Percentiles rank a stretch among this genome's conserved stretches.
phyloP scores from a whole-genome alignment of 2,888 invertebrate species.

The Melipona bicolor region DNA sequence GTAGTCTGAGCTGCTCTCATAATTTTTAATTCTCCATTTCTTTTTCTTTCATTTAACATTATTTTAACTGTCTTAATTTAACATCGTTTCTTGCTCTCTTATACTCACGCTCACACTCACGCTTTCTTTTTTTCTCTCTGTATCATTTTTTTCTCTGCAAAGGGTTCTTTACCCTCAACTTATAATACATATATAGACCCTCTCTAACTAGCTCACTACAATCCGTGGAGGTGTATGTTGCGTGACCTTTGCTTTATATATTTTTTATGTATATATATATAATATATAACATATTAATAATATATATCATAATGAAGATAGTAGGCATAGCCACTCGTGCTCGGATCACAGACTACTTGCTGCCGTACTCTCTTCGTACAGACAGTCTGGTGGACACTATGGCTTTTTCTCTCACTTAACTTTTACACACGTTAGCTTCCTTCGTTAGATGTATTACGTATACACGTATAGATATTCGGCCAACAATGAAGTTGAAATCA shows the following conservation, averaged over 20 bases:
- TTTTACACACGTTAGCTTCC: constrained; percentile 58
- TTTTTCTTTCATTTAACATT: constrained; percentile 63
- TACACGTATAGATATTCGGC: constrained; percentile 68
- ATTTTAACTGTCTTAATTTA: constrained; percentile 69
- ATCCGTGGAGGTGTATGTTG: constrained; percentile 76
- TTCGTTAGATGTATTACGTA: constrained; percentile 62
- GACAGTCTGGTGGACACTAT: constrained; percentile 83
- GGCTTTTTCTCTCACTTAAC: constrained; percentile 75
- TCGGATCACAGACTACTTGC: constrained; percentile 84
- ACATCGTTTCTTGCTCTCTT: constrained; percentile 61
- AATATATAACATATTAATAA: constrained; percentile 81
- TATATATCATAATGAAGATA: constrained; percentile 82
- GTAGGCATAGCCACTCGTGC: constrained; percentile 84
- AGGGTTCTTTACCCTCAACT: constrained; percentile 64
- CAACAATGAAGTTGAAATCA: constrained; percentile 51
- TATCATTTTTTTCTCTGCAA: constrained; percentile 55
- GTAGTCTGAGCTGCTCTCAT: constrained; percentile 75
- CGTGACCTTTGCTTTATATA: constrained; percentile 74
- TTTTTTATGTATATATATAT: constrained; percentile 72
- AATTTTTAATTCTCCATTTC: constrained; percentile 60
- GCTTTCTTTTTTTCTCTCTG: constrained; percentile 31
- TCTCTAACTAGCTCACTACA: constrained; percentile 81
- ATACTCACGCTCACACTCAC: constrained; percentile 23
- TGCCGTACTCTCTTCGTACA: constrained; percentile 79
- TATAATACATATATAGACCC: constrained; percentile 80